phyloP scores from a whole-genome alignment of 2,797 vertebrate genomes.

The Parauchenoglanis ngamensis region DNA sequence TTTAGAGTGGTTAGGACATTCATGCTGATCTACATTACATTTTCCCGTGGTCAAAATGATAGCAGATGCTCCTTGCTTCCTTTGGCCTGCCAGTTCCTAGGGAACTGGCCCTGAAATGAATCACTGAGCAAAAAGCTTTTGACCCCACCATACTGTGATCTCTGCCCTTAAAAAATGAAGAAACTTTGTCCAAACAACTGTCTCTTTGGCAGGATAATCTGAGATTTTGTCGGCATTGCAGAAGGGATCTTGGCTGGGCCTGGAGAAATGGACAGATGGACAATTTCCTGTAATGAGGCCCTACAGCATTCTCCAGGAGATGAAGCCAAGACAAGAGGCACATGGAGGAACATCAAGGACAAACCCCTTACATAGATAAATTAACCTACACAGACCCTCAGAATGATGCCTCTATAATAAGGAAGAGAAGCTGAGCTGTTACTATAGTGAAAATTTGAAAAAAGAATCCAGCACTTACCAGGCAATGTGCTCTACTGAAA shows the following conservation, averaged over 20 bases:
- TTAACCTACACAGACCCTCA: slow-evolving; percentile 8
- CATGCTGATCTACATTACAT: slow-evolving; percentile 34
- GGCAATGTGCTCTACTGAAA: not conserved
- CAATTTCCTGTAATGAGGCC: slow-evolving; percentile 71
- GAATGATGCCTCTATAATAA: not conserved
- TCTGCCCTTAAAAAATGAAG: not conserved
- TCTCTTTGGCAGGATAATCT: slow-evolving; percentile 58
- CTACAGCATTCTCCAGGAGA: slow-evolving; percentile 64
- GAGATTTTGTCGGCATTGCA: slow-evolving; percentile 52
- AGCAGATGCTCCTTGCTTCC: slow-evolving; percentile 42
- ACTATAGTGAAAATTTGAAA: not conserved
- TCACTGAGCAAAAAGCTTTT: slow-evolving; percentile 66
- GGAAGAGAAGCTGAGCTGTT: not conserved
- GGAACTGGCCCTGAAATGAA: slow-evolving; percentile 64
- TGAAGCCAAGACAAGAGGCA: slow-evolving; percentile 43
- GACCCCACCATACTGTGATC: slow-evolving; percentile 60
- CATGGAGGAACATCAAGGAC: slow-evolving; percentile 49
- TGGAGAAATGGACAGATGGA: slow-evolving; percentile 69
- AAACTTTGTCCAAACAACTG: slow-evolving; percentile 54
- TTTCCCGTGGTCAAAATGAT: slow-evolving; percentile 24
- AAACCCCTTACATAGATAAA: slow-evolving; percentile 30
- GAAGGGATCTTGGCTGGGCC: slow-evolving; percentile 48
- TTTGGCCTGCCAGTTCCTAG: slow-evolving; percentile 58
- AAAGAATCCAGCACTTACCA: not conserved
- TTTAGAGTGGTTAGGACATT: slow-evolving; percentile 41